Evolutionary conservation across 2,797 vertebrate species (phyloP).

Genomic region (Crenichthys baileyi): DNA sequence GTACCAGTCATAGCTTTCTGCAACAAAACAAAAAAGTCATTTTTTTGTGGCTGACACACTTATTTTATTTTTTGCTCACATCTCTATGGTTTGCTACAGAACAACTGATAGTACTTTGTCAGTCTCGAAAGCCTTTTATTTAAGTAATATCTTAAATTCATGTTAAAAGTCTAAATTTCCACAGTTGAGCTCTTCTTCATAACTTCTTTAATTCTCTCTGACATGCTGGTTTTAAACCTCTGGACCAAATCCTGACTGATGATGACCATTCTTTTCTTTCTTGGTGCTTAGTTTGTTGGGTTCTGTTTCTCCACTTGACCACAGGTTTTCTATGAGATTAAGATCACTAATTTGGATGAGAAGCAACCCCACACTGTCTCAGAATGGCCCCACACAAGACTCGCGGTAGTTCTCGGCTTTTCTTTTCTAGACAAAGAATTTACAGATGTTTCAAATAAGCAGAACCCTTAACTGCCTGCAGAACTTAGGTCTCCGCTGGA

Average conservation of each 20-base stretch:
- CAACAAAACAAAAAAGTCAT: neutral
- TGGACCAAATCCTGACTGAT: too few relatives aligned
- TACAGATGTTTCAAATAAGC: neutral
- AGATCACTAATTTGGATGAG: neutral
- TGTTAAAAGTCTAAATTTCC: neutral
- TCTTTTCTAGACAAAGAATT: neutral
- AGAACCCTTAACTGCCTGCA: neutral
- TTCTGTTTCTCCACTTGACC: too few relatives aligned
- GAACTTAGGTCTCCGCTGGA: neutral
- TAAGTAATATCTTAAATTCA: neutral
- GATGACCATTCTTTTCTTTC: too few relatives aligned
- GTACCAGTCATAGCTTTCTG: too few relatives aligned
- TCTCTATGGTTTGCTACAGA: neutral
- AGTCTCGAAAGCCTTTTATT: neutral
- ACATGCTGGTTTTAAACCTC: too few relatives aligned
- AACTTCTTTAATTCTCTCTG: neutral
- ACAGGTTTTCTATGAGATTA: too few relatives aligned
- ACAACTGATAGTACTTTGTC: neutral
- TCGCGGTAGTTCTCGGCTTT: neutral
- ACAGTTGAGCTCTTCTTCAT: too few relatives aligned
- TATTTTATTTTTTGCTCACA: neutral
- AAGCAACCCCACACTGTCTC: neutral
- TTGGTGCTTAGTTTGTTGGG: too few relatives aligned
- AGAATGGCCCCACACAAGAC: neutral
- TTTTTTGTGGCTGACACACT: neutral